Percentiles rank a stretch among this genome's conserved stretches.
Evolutionary conservation across 2,113 vertebrate genomes (phyloP).

Genomic region (Hyaena hyaena): DNA sequence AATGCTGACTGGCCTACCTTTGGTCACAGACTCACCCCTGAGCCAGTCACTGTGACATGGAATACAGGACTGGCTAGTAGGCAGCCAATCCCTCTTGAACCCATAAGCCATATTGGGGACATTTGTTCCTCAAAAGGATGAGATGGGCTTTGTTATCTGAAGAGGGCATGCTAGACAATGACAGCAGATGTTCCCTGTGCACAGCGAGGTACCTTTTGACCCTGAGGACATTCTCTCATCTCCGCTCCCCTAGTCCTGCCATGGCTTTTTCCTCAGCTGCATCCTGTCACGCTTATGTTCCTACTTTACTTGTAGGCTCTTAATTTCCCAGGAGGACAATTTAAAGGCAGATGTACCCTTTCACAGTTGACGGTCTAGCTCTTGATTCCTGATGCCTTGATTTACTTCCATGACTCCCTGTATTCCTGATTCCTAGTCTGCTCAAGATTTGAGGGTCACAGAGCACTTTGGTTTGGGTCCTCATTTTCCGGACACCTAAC

Average conservation of each 20-base stretch:
- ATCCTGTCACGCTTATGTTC: not conserved
- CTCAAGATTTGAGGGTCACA: not conserved
- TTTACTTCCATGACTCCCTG: not conserved
- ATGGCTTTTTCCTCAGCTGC: not conserved
- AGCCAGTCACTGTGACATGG: not conserved
- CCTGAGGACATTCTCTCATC: not conserved
- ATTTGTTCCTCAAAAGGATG: not conserved
- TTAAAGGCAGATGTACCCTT: not conserved
- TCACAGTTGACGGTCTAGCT: not conserved
- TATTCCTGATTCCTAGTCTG: not conserved
- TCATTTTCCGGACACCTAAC: slow-evolving; percentile 17
- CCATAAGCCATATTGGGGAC: not conserved
- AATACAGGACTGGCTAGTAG: not conserved
- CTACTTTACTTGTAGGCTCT: not conserved
- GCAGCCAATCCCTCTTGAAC: not conserved
- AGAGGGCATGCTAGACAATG: not conserved
- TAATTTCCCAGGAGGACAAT: not conserved
- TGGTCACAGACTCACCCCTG: not conserved
- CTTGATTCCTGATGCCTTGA: not conserved
- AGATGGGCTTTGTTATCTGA: not conserved
- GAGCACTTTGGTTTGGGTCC: not conserved
- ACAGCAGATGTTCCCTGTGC: not conserved
- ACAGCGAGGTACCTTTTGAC: not conserved
- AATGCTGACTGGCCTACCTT: not conserved
- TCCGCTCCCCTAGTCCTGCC: not conserved